Percentiles rank a stretch among this genome's conserved stretches.
Evolutionary conservation across 2,113 vertebrate genomes (phyloP).

Genomic region (Eulemur rufifrons): DNA sequence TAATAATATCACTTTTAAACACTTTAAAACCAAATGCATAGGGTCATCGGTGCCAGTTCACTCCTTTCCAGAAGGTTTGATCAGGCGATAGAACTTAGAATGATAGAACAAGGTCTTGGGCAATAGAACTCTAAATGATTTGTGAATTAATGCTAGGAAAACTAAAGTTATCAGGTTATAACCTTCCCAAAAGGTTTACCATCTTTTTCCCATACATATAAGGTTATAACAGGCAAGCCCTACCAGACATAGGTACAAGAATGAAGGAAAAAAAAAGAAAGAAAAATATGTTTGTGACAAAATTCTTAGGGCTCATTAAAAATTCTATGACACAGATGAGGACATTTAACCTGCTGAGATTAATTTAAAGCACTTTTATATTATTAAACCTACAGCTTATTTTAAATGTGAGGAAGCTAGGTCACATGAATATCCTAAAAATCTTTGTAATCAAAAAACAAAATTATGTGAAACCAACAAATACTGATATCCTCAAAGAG

Average conservation of each 20-base stretch:
- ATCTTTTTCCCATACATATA: too few relatives aligned
- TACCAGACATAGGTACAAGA: neutral
- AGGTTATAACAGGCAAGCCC: neutral
- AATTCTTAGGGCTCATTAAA: neutral
- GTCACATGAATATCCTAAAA: neutral
- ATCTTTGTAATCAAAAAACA: neutral
- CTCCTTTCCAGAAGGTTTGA: neutral
- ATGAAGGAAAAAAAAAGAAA: neutral
- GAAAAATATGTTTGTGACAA: neutral
- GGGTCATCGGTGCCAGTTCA: neutral
- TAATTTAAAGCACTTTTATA: neutral
- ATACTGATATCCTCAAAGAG: neutral
- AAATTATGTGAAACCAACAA: neutral
- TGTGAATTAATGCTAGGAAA: conserved; percentile 6
- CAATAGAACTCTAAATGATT: conserved; percentile 23
- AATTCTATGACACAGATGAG: neutral
- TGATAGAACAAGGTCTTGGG: neutral
- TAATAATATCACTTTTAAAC: neutral
- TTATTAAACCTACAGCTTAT: neutral
- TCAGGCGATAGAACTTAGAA: neutral
- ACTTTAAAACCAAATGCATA: neutral
- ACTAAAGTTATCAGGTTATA: neutral
- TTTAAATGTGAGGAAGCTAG: neutral
- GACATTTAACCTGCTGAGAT: neutral
- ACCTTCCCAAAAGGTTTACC: too few relatives aligned